Evolutionary conservation across 2,797 vertebrate species (phyloP), one percentile per base, ranked within the genome.

Genomic region (Sciurus carolinensis): DNA sequence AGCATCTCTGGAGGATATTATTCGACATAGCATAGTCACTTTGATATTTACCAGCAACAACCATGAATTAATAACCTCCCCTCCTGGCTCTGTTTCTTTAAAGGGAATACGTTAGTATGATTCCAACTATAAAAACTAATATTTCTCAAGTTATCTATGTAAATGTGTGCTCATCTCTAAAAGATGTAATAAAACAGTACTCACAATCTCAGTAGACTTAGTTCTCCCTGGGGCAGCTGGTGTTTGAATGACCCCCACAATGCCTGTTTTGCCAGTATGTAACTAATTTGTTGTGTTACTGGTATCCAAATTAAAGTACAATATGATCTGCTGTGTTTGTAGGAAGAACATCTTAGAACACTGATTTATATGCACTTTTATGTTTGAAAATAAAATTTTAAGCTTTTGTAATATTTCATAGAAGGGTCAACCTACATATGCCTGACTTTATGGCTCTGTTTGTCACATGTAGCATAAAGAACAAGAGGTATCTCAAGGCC

Each of bases 81-180:
- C 67, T 72, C 0, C 0, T 39, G 42, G 11, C 9, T 90, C 8
- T 79, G 2, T 79, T 84, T 92, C 47, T 82, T 90, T 88, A 69
- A 84, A 64, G 26, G 26, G n/a, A 71, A 1, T 36, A 14, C 1
- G 67, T 84, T 69, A 76, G 9, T 39, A 67, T 90, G 75, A 72
- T 39, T 88, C 39, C 77, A 73, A 90, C 44, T 69, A 30, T 52
- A 94, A 95, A 64, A 67, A 18, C 71, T 79, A 36, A 66, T 44
- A 24, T 85, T 76, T 87, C 59, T 87, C 13, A 30, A 52, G 15
- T 82, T 24, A 3, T 89, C 83, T 88, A 73, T 88, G 59, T 79
- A 84, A 89, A 69, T 64, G 33, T 81, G 73, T 94, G 24, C 26
- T 80, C 5, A 66, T 89, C 52, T 79, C 18, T 30, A n/a, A 75